Conservation (phyloP, 2,888 invertebrate genomes). For the Choreutis nemorana region DNA sequence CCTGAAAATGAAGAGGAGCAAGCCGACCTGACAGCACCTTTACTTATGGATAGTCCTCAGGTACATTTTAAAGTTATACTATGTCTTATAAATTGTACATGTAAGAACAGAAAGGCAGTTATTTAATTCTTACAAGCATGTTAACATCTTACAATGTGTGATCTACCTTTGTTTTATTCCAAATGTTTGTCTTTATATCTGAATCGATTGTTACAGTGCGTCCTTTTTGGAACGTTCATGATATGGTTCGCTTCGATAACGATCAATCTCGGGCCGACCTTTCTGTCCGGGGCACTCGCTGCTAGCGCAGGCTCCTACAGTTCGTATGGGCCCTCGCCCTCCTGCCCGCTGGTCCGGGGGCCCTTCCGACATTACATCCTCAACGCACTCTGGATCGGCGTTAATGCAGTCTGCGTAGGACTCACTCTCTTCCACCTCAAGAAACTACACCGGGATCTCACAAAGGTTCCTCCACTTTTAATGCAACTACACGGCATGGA, state of each 20-base stretch:
- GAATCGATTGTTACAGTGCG: slow-evolving; percentile 75
- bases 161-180: too few species aligned
- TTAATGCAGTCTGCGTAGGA: slow-evolving; percentile 85
- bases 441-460: slow-evolving; percentile 82
- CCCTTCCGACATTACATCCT: slow-evolving; percentile 90
- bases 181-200: too few species aligned
- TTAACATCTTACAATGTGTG: too few species aligned
- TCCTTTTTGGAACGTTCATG: slow-evolving; percentile 90
- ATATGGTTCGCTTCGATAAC: slow-evolving; percentile 94
- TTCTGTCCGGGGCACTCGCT: slow-evolving; percentile 83
- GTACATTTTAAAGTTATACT: too few species aligned
- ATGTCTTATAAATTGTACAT: too few species aligned
- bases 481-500: slow-evolving; percentile 26
- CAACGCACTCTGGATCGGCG: slow-evolving; percentile 89
- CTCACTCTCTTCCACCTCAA: slow-evolving; percentile 85
- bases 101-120: too few species aligned
- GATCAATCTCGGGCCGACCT: slow-evolving; percentile 88
- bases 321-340: slow-evolving; percentile 75
- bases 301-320: slow-evolving; percentile 78
- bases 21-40: slow-evolving; percentile 72
- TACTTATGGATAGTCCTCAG: slow-evolving; percentile 84
- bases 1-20: slow-evolving; percentile 80
- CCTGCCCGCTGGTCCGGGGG: slow-evolving; percentile 86
- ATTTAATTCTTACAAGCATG: too few species aligned
- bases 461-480: slow-evolving; percentile 60